Conservation (phyloP, 2,113 vertebrate genomes). For the Cyprinodon tularosa region DNA sequence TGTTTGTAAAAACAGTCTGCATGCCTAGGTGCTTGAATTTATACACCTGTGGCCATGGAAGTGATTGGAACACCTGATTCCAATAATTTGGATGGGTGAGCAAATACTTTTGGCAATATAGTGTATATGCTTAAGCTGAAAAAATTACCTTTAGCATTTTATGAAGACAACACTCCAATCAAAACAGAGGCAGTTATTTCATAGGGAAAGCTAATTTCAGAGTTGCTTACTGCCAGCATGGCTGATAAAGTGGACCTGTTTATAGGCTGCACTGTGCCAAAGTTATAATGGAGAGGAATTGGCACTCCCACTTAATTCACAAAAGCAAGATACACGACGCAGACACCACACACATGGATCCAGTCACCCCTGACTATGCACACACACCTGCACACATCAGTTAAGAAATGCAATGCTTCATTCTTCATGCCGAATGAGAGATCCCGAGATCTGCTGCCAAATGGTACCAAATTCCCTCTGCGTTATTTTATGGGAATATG, state of each 20-base stretch:
- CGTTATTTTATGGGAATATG: conserved; percentile 77
- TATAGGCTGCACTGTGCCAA: conserved; percentile 61
- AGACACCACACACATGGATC: conserved; percentile 27
- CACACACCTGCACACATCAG: conserved; percentile 4
- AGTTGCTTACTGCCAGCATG: conserved; percentile 51
- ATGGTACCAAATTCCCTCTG: conserved; percentile 71
- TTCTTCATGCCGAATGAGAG: conserved; percentile 67
- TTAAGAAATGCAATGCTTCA: conserved; percentile 18
- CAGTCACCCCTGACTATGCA: background rate
- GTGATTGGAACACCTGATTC: too few relatives aligned
- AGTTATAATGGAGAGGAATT: conserved; percentile 66
- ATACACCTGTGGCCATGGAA: too few relatives aligned
- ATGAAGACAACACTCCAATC: conserved; percentile 44
- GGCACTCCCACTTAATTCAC: conserved; percentile 51
- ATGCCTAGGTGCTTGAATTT: too few relatives aligned
- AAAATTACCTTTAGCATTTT: conserved; percentile 6
- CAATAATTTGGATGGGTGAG: too few relatives aligned
- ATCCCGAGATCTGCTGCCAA: conserved; percentile 71
- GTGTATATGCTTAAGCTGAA: background rate
- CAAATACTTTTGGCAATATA: too few relatives aligned
- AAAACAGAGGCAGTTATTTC: conserved; percentile 44
- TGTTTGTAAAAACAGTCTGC: too few relatives aligned
- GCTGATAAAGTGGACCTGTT: conserved; percentile 66
- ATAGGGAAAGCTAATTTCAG: conserved; percentile 51
- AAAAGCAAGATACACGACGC: conserved; percentile 30